Base-by-base conservation (phyloP, 2,797 vertebrate genomes). In the Thalassophryne amazonica region DNA sequence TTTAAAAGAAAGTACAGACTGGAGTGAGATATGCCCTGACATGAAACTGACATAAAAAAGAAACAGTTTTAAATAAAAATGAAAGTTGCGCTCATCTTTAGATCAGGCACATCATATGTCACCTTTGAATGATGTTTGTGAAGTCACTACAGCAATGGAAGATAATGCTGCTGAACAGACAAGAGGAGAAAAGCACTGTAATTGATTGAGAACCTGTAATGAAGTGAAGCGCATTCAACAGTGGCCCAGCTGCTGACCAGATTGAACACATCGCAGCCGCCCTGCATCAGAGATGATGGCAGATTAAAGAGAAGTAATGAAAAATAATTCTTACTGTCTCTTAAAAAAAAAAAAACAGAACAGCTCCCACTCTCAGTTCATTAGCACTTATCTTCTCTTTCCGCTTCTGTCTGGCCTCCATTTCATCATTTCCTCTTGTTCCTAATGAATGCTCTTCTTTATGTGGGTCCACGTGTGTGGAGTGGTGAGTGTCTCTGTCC, bases 191-290 rank as follows among this genome's bases (percentile, higher is more conserved):
- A 33, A 37, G 39, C 3, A 1, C 14, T 34, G 54, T 18, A 15
- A 51, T n/a, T 65, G 49, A 81, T 68, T 32, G 60, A 71, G 54
- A 36, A 38, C 38, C 8, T 41, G 15, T 57, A 69, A 71, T 71
- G 56, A 81, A 70, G 68, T 61, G 63, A 73, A 74, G 54, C 49
- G 60, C 49, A 57, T 70, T 60, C 33, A 71, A 59, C 45, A 45
- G 32, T 39, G 42, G 42, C 83, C 34, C 62, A 82, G 65, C 78
- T 71, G 69, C 57, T 69, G 70, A 75, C 78, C 62, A 76, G 69
- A 85, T 86, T 77, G 78, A 65, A 76, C 75, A 58, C 55, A 14
- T 72, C 84, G 80, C 61, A 65, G 73, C 32, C 56, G 7, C 48
- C 32, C 37, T 31, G 59, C 56, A 52, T 76, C 65, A 69, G 48